Percentiles rank a stretch among this genome's conserved stretches.
Conservation (phyloP, 2,113 vertebrate species). For the Phainopepla nitens region DNA sequence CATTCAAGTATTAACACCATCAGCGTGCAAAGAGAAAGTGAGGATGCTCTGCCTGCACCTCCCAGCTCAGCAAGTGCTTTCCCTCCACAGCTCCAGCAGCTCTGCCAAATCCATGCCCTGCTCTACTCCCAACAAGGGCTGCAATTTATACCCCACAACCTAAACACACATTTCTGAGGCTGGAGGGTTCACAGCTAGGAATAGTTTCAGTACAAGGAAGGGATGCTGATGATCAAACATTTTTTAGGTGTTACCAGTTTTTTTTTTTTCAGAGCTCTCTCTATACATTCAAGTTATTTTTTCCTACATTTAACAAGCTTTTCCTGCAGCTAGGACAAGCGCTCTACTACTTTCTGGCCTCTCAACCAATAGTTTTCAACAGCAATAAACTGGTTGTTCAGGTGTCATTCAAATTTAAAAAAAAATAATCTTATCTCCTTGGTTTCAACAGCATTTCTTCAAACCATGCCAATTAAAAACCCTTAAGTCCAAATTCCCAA, state of each 20-base stretch:
- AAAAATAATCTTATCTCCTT: background rate
- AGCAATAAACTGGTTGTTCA: background rate
- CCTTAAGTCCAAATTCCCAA: background rate
- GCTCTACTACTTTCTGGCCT: background rate
- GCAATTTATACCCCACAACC: background rate
- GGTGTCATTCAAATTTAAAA: background rate
- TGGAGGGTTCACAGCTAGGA: background rate
- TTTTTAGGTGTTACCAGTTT: background rate
- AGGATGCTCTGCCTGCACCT: background rate
- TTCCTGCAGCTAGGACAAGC: background rate
- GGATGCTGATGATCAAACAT: background rate
- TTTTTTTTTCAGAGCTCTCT: background rate
- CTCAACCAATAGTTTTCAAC: background rate
- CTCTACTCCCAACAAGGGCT: background rate
- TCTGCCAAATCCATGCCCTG: background rate
- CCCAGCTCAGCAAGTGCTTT: background rate
- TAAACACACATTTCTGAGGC: background rate
- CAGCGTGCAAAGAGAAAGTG: accelerated
- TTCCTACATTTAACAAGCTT: background rate
- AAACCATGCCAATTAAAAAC: background rate
- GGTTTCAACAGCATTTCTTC: background rate
- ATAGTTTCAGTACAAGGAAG: background rate
- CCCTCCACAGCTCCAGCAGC: background rate
- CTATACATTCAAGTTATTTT: background rate
- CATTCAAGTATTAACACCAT: background rate